Evolutionary conservation across 2,113 vertebrate genomes (phyloP).

Genomic region (Nycticebus coucang): DNA sequence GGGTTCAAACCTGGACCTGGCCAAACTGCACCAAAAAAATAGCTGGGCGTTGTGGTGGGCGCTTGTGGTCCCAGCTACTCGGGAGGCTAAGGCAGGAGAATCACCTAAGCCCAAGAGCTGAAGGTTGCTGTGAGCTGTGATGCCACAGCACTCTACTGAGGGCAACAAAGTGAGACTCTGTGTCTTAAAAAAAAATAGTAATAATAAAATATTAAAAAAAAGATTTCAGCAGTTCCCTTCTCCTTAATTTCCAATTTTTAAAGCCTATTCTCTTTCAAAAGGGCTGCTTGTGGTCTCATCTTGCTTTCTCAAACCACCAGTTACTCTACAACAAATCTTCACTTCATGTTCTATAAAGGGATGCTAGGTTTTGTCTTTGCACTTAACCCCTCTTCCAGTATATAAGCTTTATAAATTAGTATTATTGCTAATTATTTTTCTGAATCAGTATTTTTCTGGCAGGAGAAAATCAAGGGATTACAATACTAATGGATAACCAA

Average conservation of each 20-base stretch:
- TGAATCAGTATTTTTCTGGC: background rate
- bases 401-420: background rate
- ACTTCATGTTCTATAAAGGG: background rate
- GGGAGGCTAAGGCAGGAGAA: no score
- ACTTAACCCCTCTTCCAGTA: background rate
- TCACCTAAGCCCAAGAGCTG: no score
- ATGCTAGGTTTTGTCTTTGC: constrained; percentile 14
- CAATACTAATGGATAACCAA: background rate
- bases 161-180: no score
- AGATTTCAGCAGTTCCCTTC: background rate
- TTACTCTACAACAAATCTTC: background rate
- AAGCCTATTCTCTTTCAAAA: background rate
- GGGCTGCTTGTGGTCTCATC: background rate
- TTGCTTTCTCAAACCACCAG: background rate
- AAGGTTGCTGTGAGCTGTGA: no score
- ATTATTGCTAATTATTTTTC: background rate
- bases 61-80: no score
- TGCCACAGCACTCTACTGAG: no score
- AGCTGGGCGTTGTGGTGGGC: no score
- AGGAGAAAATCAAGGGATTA: constrained; percentile 12
- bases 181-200: no score
- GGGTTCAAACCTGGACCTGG: no score
- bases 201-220: background rate
- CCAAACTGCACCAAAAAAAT: no score
- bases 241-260: background rate